A percentile compares a stretch with the other conserved stretches of the same genome.
phyloP scores from a whole-genome alignment of 2,888 invertebrate genomes.

The Plebejus melissa region DNA sequence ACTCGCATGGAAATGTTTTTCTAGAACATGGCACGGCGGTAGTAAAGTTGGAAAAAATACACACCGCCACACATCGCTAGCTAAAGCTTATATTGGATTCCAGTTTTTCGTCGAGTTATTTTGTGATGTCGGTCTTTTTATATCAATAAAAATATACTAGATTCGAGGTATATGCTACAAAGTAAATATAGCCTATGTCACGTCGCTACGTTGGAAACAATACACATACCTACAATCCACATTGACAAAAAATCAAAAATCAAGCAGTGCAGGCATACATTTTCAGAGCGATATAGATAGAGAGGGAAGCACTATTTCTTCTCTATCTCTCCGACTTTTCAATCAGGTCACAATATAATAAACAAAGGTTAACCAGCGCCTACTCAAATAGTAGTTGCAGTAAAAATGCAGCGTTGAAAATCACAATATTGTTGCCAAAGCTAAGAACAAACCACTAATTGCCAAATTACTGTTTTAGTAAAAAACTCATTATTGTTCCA shows the following conservation, averaged over 20 bases:
- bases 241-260: too few species aligned
- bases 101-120: background rate
- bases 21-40: background rate
- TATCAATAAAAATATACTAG: background rate
- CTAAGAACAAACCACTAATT: background rate
- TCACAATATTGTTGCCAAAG: background rate
- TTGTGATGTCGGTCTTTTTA: background rate
- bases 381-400: background rate
- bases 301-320: too few species aligned
- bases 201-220: background rate
- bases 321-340: too few species aligned
- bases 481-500: background rate
- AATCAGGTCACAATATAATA: too few species aligned
- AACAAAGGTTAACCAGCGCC: background rate
- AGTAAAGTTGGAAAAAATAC: constrained; percentile 10
- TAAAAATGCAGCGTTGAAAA: background rate
- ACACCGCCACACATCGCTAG: background rate
- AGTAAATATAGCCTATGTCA: background rate
- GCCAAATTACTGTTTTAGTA: background rate
- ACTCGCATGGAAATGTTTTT: constrained; percentile 7
- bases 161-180: background rate
- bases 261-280: too few species aligned
- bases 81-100: constrained; percentile 1
- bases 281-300: too few species aligned
- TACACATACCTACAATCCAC: background rate